phyloP scores from a whole-genome alignment of 2,113 vertebrate species.

The Ifrita kowaldi region DNA sequence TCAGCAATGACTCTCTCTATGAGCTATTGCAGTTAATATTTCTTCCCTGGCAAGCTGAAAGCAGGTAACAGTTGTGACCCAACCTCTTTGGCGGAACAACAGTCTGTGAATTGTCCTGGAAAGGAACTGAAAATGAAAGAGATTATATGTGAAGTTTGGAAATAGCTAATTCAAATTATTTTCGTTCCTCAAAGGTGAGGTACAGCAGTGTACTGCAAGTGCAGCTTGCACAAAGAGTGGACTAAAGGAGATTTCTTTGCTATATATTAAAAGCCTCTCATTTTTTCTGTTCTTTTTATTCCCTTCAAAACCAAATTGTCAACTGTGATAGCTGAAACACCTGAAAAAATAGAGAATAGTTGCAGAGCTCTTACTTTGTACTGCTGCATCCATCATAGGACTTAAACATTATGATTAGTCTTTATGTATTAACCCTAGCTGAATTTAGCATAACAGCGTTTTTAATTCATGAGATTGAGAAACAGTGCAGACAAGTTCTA shows the following conservation, averaged over 20 bases:
- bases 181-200: neutral
- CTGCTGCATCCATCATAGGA: neutral
- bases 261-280: neutral
- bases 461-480: neutral
- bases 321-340: neutral
- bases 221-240: neutral
- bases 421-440: neutral
- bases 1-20: neutral
- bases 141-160: neutral
- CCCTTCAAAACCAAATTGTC: neutral
- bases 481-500: neutral
- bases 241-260: neutral
- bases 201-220: neutral
- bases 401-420: neutral
- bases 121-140: neutral
- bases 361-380: neutral
- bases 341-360: neutral
- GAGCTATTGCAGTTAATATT: neutral
- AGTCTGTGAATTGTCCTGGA: neutral
- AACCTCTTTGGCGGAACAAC: neutral
- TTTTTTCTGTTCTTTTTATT: neutral
- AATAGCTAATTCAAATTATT: neutral
- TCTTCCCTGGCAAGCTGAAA: neutral
- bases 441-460: neutral
- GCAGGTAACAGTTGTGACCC: neutral